Conservation (phyloP, 35 echinoderm and acorn worm species). For the Apostichopus californicus region DNA sequence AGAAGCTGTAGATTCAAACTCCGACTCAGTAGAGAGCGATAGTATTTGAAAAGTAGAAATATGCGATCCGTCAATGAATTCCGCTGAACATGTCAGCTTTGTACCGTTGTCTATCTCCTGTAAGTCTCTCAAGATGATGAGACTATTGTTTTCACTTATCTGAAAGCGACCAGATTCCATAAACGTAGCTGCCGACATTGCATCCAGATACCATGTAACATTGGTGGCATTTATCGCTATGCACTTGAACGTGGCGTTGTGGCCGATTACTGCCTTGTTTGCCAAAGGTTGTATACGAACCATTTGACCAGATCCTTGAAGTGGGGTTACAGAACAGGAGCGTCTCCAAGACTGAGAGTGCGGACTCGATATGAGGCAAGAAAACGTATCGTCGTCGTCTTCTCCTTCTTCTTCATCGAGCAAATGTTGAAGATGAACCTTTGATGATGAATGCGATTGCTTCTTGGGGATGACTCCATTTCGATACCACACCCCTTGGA, state of each 20-base stretch:
- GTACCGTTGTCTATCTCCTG: background rate
- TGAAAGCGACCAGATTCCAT: slow-evolving; percentile 10
- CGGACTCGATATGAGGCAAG: slow-evolving; percentile 36
- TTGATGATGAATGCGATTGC: background rate
- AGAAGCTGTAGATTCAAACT: background rate
- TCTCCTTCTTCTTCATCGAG: background rate
- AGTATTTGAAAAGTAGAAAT: background rate
- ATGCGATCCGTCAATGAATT: background rate
- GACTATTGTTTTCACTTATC: background rate
- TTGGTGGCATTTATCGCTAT: background rate
- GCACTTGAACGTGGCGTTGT: background rate
- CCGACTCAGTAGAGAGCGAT: background rate
- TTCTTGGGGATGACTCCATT: background rate
- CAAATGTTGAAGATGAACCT: background rate
- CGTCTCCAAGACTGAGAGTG: slow-evolving; percentile 12
- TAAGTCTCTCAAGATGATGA: background rate
- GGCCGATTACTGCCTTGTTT: background rate
- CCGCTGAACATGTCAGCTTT: background rate
- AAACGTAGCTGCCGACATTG: background rate
- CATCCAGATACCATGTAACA: slow-evolving; percentile 14
- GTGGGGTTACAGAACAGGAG: slow-evolving; percentile 25
- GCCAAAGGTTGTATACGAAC: background rate
- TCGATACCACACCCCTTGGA: slow-evolving; percentile 12
- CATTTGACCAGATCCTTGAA: background rate
- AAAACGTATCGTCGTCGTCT: background rate